phyloP scores from a whole-genome alignment of 2,113 vertebrate species.

The Crocuta crocuta region DNA sequence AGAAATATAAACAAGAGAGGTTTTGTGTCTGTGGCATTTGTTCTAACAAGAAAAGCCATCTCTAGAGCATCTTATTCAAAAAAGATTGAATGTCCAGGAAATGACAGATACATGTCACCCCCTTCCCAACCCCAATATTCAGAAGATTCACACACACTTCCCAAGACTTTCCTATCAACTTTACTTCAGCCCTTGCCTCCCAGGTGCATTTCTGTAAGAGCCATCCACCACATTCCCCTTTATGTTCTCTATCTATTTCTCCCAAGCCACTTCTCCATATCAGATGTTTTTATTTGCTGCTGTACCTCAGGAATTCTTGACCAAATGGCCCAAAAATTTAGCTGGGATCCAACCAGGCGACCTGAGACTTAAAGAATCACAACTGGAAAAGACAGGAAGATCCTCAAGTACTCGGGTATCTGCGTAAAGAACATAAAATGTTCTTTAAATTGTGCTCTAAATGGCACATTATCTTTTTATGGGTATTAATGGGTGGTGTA shows the following conservation, averaged over 20 bases:
- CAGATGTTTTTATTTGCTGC: background rate
- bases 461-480: background rate
- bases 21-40: conserved; percentile 84
- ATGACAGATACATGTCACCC: conserved; percentile 55
- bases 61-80: conserved; percentile 74
- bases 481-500: background rate
- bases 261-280: background rate
- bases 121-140: background rate
- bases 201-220: background rate
- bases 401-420: background rate
- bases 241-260: background rate
- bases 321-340: background rate
- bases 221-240: background rate
- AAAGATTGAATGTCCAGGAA: conserved; percentile 77
- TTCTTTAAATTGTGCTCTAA: background rate
- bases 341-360: background rate
- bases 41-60: conserved; percentile 85
- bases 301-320: background rate
- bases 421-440: background rate
- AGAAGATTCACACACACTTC: background rate
- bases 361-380: background rate
- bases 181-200: background rate
- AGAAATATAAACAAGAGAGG: conserved; percentile 81
- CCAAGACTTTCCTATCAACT: background rate
- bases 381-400: background rate